A percentile compares a stretch with the other conserved stretches of the same genome.
Evolutionary conservation across 2,113 vertebrate genomes (phyloP).

Genomic region (Osmerus eperlanus): DNA sequence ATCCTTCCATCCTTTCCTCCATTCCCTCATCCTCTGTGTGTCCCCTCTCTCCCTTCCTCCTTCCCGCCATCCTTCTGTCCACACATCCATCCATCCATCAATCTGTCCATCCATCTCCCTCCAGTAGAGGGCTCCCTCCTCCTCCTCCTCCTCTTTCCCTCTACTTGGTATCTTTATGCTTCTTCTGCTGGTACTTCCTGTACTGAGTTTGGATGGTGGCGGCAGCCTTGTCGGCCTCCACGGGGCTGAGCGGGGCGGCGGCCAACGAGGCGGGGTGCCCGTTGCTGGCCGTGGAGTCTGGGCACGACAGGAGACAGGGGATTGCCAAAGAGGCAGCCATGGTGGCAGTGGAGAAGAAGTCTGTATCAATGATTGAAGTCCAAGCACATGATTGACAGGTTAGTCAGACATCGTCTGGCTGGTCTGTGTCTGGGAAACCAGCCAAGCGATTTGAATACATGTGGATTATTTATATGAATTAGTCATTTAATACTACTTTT

Average conservation of each 20-base stretch:
- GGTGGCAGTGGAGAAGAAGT: slow-evolving; percentile 31
- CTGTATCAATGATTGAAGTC: slow-evolving; percentile 42
- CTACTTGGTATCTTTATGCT: slow-evolving; percentile 71
- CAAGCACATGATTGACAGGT: slow-evolving; percentile 17
- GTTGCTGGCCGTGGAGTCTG: slow-evolving; percentile 58
- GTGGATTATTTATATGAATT: no score
- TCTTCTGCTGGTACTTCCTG: slow-evolving; percentile 82
- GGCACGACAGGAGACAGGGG: slow-evolving; percentile 50
- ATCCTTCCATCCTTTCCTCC: neutral
- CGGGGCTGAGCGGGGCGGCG: slow-evolving; percentile 47
- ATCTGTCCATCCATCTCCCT: neutral
- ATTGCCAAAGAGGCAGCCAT: slow-evolving; percentile 53
- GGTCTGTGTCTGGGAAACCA: no score
- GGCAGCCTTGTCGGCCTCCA: slow-evolving; percentile 68
- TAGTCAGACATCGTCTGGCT: no score
- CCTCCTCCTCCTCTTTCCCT: neutral
- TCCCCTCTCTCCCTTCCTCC: neutral
- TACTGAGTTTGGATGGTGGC: slow-evolving; percentile 82
- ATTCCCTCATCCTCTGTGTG: neutral
- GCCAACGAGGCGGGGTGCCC: slow-evolving; percentile 26
- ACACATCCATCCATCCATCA: neutral
- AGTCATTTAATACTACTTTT: no score
- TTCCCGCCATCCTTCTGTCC: neutral
- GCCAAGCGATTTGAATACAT: no score
- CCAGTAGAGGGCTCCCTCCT: neutral